Conservation (phyloP, 2,888 invertebrate species). For the Galerucella nymphaeae region DNA sequence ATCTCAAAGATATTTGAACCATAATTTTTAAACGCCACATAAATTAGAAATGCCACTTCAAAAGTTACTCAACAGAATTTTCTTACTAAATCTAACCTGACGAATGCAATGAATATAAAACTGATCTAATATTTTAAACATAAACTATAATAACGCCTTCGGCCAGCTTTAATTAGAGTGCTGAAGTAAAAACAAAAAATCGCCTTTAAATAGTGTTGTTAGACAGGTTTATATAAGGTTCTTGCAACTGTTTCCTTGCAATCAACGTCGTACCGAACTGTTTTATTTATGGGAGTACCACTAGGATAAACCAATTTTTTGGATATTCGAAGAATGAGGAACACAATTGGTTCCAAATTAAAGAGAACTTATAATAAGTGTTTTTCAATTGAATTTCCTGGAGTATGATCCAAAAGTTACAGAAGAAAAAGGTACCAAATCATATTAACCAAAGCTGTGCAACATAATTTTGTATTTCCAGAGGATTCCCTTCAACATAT, state of each 20-base stretch:
- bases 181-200: slow-evolving; percentile 24
- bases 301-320: background rate
- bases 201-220: slow-evolving; percentile 23
- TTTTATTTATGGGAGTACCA: background rate
- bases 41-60: background rate
- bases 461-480: too few species aligned
- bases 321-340: background rate
- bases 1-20: background rate
- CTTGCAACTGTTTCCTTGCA: background rate
- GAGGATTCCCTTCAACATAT: too few species aligned
- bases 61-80: background rate
- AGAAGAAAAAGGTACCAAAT: too few species aligned
- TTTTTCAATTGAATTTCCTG: too few species aligned
- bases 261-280: slow-evolving; percentile 2
- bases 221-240: slow-evolving; percentile 22
- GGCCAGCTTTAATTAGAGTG: slow-evolving; percentile 20
- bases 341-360: too few species aligned
- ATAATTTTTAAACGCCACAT: background rate
- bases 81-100: slow-evolving; percentile 4
- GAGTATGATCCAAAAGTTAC: too few species aligned
- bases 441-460: too few species aligned
- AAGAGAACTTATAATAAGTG: too few species aligned
- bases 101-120: slow-evolving; percentile 12
- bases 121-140: slow-evolving; percentile 24
- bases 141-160: slow-evolving; percentile 19